phyloP scores from a whole-genome alignment of 2,113 vertebrate genomes.

The Myocastor coypus region DNA sequence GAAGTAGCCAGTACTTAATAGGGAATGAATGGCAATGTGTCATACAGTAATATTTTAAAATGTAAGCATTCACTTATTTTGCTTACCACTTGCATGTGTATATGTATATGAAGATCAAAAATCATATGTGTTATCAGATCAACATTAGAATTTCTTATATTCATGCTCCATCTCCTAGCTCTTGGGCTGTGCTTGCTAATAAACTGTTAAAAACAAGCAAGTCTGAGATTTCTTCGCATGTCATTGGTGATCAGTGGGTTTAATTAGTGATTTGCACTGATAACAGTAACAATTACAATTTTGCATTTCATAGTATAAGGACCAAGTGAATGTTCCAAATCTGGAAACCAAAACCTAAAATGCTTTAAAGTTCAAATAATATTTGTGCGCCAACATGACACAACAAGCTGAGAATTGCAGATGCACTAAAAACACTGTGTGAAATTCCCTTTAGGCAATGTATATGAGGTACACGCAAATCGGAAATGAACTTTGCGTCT shows the following conservation, averaged over 20 bases:
- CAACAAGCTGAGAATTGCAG: background rate
- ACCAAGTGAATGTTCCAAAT: background rate
- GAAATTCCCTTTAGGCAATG: background rate
- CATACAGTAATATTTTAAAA: background rate
- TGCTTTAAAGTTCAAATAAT: background rate
- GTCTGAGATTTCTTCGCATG: conserved; percentile 5
- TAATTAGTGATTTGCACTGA: conserved; percentile 9
- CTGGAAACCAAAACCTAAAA: background rate
- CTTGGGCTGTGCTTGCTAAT: background rate
- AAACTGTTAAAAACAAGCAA: background rate
- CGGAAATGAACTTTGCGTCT: background rate
- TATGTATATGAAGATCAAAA: background rate
- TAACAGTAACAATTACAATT: conserved; percentile 27
- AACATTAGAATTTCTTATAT: conserved; percentile 8
- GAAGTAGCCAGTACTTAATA: background rate
- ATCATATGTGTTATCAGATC: background rate
- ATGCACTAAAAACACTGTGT: background rate
- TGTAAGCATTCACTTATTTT: background rate
- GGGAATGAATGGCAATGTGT: background rate
- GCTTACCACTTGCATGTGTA: background rate
- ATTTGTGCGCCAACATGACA: background rate
- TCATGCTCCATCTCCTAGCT: background rate
- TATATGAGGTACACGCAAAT: background rate
- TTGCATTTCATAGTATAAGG: background rate
- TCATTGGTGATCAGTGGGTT: background rate